These are phyloP conservation scores for Bambusicola thoracicus DNA, from an alignment of 2,113 vertebrate genomes.

Conservation along the genomic window DNA sequence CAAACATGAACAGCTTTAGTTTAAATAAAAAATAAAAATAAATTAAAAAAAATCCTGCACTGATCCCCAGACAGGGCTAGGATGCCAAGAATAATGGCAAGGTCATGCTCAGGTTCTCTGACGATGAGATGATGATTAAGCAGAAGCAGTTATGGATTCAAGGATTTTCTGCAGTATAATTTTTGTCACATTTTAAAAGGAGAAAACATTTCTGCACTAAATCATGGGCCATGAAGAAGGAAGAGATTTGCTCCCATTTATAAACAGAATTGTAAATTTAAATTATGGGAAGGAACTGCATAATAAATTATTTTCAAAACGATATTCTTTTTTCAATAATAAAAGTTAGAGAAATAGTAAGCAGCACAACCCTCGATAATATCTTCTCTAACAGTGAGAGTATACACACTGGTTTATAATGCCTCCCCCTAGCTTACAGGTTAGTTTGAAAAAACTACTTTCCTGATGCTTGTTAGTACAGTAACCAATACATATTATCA, in stretches of 20 bases:
- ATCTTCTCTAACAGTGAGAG: background rate
- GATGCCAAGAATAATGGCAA: background rate
- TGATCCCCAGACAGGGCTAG: accelerated
- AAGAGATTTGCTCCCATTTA: background rate
- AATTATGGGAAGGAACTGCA: background rate
- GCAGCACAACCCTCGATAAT: background rate
- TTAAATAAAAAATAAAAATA: too few species aligned
- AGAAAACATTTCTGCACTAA: background rate
- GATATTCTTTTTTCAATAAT: background rate
- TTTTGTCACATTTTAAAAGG: background rate
- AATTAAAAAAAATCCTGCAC: too few species aligned
- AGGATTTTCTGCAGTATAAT: background rate
- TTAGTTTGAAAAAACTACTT: slow-evolving; percentile 19
- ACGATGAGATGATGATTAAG: background rate
- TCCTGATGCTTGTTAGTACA: slow-evolving; percentile 32
- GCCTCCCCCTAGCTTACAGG: background rate
- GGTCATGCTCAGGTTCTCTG: background rate
- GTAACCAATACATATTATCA: slow-evolving; percentile 8
- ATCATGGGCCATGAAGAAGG: background rate
- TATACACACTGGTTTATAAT: background rate
- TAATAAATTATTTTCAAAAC: background rate
- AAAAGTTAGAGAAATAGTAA: background rate
- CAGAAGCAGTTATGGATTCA: background rate
- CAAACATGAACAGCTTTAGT: background rate
- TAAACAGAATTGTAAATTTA: background rate